Base-by-base conservation (phyloP, 2,888 invertebrate genomes). In the Netelia melanura region DNA sequence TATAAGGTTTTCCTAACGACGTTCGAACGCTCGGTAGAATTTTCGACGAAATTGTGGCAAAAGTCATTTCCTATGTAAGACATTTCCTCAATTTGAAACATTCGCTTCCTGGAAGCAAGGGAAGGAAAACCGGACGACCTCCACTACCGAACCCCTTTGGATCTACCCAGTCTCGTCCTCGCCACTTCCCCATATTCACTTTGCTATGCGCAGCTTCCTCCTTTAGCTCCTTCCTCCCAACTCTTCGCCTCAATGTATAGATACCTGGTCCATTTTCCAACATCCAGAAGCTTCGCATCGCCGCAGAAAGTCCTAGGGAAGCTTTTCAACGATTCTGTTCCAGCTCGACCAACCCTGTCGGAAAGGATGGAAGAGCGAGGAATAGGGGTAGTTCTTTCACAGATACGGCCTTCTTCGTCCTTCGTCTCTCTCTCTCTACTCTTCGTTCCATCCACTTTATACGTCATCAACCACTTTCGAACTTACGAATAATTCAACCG, bases 71-170 rank as follows among this genome's bases (percentile, higher is more conserved):
- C 85, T 85, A 84, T 54, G 81, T 79, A 70, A 87, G 77, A 84
- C 87, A 86, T 87, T 89, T 88, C 87, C 85, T 87, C 87, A 89
- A 89, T 88, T 87, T 85, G 83, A 86, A 78, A 80, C 67, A 82
- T 86, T 84, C 85, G 81, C 85, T 87, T 86, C 74, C 84, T 85
- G 74, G 76, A 75, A 72, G 56, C 48, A 67, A 65, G 61, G 75
- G 71, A 6, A 21, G 21, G 6, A 67, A 67, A 80, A 67, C 72
- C 65, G 67, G 72, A 38, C 44, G 79, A 79, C 71, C 72, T 76
- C 65, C 67, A 76, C 79, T 82, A 30, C 54, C 54, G 64, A 76
- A 76, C 48, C 74, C 58, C 76, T 43, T 68, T 71, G 56, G 70
- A 48, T 72, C 77, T 58, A 38, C 79, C 64, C 62, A 70, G 38